Percentiles rank a stretch among this genome's conserved stretches.
Evolutionary conservation across 1,140 invertebrate species (phyloP).

Genomic region (Aphaenogaster rudis): DNA sequence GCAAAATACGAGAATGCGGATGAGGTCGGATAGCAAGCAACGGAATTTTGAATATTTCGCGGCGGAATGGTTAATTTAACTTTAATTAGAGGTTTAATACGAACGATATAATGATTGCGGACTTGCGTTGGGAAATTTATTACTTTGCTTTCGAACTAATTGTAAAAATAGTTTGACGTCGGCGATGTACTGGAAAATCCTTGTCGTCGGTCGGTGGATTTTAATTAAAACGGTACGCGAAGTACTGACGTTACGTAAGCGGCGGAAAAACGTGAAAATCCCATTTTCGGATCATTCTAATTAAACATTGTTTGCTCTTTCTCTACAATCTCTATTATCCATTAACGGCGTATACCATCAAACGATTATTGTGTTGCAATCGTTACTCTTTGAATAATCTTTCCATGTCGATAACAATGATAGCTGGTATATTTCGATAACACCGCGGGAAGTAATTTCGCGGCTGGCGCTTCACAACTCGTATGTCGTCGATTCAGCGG

Average conservation of each 20-base stretch:
- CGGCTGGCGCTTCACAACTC: not conserved
- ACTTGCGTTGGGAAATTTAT: slow-evolving; percentile 28
- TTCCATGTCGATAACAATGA: slow-evolving; percentile 36
- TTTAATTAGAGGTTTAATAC: slow-evolving; percentile 65
- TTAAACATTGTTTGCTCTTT: slow-evolving; percentile 44
- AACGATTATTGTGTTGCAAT: slow-evolving; percentile 47
- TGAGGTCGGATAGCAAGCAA: slow-evolving; percentile 12
- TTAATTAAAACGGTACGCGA: slow-evolving; percentile 47
- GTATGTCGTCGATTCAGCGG: slow-evolving; percentile 32
- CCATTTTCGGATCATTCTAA: slow-evolving; percentile 33
- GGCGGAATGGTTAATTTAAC: slow-evolving; percentile 56
- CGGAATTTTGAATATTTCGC: slow-evolving; percentile 46
- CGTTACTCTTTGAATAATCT: slow-evolving; percentile 29
- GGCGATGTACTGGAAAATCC: not conserved
- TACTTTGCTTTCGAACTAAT: slow-evolving; percentile 12
- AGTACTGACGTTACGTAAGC: slow-evolving; percentile 10
- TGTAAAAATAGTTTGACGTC: slow-evolving; percentile 24
- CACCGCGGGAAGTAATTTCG: slow-evolving; percentile 44
- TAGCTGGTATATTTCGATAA: slow-evolving; percentile 27
- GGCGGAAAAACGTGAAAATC: not conserved
- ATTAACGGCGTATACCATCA: slow-evolving; percentile 4
- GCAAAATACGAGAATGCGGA: slow-evolving; percentile 23
- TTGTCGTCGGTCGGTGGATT: not conserved
- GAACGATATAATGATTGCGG: not conserved
- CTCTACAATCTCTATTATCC: slow-evolving; percentile 16